These are phyloP conservation scores for Caranx ignobilis DNA, from an alignment of 2,113 vertebrate species.

Conservation along the genomic window DNA sequence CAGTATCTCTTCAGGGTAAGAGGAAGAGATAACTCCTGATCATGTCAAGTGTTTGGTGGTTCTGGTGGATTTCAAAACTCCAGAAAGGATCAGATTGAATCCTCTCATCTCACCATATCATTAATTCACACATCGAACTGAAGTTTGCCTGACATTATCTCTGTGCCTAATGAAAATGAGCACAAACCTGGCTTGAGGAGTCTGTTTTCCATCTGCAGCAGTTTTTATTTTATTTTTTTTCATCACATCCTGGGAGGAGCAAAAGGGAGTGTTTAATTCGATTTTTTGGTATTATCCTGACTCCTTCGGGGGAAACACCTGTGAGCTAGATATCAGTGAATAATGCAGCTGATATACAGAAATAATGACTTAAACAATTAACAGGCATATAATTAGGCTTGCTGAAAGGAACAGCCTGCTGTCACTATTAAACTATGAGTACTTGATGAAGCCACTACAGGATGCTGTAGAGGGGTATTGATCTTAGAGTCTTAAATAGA, in stretches of 20 bases:
- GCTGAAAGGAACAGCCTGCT: background rate
- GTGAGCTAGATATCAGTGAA: constrained; percentile 23
- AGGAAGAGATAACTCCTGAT: constrained; percentile 48
- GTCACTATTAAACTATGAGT: background rate
- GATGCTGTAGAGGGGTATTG: background rate
- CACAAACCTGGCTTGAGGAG: constrained; percentile 13
- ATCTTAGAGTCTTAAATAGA: background rate
- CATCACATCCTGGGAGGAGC: constrained; percentile 18
- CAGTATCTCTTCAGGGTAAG: constrained; percentile 35
- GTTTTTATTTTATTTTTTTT: constrained; percentile 7
- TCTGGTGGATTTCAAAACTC: constrained; percentile 42
- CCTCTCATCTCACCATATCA: constrained; percentile 43
- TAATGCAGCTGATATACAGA: constrained; percentile 40
- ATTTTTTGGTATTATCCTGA: constrained; percentile 14
- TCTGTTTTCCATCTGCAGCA: constrained; percentile 24
- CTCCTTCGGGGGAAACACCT: constrained; percentile 46
- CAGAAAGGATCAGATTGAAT: constrained; percentile 50
- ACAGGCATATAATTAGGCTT: constrained; percentile 37
- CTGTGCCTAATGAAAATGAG: constrained; percentile 19
- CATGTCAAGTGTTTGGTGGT: constrained; percentile 33
- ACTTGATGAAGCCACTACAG: background rate
- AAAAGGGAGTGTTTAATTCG: constrained; percentile 21
- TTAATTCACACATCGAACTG: constrained; percentile 25
- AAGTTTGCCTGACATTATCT: constrained; percentile 28
- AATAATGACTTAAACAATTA: constrained; percentile 52